Conservation (phyloP, 2,113 vertebrate genomes). For the Setophaga petechia region DNA sequence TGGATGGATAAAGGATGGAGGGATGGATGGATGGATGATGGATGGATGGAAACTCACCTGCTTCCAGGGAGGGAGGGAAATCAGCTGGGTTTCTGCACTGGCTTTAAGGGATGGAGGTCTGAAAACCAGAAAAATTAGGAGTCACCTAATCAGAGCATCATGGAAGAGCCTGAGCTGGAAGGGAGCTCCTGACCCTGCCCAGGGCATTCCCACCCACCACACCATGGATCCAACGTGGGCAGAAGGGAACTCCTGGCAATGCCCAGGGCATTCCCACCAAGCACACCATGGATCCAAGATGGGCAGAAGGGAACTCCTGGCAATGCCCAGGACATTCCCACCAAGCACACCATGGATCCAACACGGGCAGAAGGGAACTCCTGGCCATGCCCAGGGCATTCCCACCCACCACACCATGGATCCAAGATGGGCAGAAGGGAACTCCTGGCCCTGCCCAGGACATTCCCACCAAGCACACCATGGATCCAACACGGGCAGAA, state of each 20-base stretch:
- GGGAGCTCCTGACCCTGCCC: no score
- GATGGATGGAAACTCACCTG: fast-evolving
- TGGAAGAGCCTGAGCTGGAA: background rate
- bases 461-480: no score
- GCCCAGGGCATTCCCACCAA: no score
- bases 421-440: no score
- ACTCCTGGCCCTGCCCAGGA: no score
- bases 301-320: background rate
- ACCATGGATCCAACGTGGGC: background rate
- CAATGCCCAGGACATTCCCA: background rate
- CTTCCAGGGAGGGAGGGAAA: background rate
- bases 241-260: no score
- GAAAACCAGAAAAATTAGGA: background rate
- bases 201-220: background rate
- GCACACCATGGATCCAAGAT: fast-evolving
- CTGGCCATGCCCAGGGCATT: no score
- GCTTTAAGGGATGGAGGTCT: fast-evolving
- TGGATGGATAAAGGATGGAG: no score
- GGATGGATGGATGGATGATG: no score
- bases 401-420: background rate
- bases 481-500: no score
- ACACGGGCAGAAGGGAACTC: fast-evolving
- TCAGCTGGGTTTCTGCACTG: background rate
- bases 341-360: fast-evolving
- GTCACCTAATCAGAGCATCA: background rate